Evolutionary conservation across 2,797 vertebrate species (phyloP).

Genomic region (Aphelocoma californica): DNA sequence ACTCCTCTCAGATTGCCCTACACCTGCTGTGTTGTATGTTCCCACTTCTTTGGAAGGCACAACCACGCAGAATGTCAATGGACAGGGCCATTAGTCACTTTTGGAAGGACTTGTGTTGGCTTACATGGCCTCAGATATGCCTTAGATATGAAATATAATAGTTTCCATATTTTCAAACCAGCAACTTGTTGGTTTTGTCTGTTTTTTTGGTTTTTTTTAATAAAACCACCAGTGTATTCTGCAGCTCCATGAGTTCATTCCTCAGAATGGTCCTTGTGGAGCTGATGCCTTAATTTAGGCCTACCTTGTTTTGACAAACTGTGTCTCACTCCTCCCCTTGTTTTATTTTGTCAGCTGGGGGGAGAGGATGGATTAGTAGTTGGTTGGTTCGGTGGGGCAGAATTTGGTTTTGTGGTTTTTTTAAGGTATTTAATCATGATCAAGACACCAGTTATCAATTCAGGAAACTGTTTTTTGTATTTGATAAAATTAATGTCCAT

Average conservation of each 20-base stretch:
- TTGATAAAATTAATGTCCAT: constrained; percentile 29
- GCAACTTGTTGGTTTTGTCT: neutral
- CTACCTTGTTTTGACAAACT: neutral
- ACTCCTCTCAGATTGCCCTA: neutral
- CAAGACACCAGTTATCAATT: constrained; percentile 10
- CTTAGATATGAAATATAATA: neutral
- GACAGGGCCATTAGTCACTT: neutral
- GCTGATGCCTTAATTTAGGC: neutral
- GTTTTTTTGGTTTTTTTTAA: neutral
- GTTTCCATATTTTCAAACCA: neutral
- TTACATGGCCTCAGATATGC: neutral
- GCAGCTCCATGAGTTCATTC: neutral
- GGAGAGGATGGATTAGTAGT: neutral
- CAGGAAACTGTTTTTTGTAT: constrained; percentile 7
- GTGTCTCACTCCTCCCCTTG: neutral
- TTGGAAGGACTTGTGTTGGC: neutral
- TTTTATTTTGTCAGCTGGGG: neutral
- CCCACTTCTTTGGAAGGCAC: neutral
- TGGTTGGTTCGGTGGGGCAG: neutral
- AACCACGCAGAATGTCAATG: neutral
- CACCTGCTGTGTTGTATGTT: neutral
- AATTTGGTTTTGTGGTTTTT: neutral
- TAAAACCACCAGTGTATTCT: neutral
- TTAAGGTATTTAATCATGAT: neutral
- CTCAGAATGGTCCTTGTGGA: neutral